Conservation (phyloP, 2,113 vertebrate species). For the Gadus chalcogrammus region DNA sequence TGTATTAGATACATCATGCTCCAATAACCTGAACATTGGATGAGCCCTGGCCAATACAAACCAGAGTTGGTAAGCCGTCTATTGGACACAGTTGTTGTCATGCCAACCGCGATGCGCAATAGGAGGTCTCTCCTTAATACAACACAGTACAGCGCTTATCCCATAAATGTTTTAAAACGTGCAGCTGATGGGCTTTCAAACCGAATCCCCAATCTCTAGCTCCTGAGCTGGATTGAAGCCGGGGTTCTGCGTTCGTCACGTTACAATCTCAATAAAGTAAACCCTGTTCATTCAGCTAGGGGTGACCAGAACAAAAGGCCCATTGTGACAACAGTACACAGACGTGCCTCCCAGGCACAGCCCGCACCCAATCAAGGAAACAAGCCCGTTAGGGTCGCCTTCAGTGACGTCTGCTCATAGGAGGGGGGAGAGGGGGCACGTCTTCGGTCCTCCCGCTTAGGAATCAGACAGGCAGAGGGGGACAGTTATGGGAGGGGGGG, state of each 20-base stretch:
- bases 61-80: neutral
- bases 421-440: slow-evolving; percentile 1
- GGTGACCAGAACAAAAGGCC: slow-evolving; percentile 65
- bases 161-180: too few species aligned
- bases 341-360: slow-evolving; percentile 45
- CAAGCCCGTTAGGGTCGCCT: slow-evolving; percentile 56
- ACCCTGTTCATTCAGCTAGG: slow-evolving; percentile 66
- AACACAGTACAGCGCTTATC: neutral
- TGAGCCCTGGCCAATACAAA: slow-evolving; percentile 6
- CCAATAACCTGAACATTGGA: neutral
- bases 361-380: slow-evolving; percentile 64
- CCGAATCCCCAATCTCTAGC: slow-evolving; percentile 18
- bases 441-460: slow-evolving; percentile 9
- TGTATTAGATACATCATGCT: slow-evolving; percentile 22
- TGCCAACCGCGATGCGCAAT: neutral
- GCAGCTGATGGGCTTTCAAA: too few species aligned
- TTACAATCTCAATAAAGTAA: slow-evolving; percentile 64
- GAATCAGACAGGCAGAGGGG: slow-evolving; percentile 31
- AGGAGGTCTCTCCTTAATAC: neutral
- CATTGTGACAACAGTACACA: slow-evolving; percentile 62
- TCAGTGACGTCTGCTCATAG: slow-evolving; percentile 55
- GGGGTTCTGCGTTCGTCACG: slow-evolving; percentile 25
- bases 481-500: slow-evolving; percentile 17
- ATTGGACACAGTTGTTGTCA: neutral
- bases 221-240: slow-evolving; percentile 34